Conservation (phyloP, 2,888 invertebrate genomes). For the Orgyia antiqua region DNA sequence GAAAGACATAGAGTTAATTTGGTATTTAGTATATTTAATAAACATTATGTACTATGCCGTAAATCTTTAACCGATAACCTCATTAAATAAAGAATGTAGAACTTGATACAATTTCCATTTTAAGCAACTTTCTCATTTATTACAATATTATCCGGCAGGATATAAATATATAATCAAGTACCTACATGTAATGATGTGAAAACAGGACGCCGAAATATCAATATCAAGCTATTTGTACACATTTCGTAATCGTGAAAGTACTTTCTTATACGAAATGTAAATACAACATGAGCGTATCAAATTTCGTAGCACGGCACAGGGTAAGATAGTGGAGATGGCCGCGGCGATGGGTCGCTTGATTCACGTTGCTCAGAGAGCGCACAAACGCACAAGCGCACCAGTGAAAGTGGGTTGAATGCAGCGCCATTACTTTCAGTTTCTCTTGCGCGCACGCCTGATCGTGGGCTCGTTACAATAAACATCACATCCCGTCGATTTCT, state of each 20-base stretch:
- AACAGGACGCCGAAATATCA: too few species aligned
- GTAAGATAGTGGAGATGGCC: slow-evolving; percentile 22
- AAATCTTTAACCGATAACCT: too few species aligned
- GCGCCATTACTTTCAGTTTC: slow-evolving; percentile 76
- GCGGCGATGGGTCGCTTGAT: slow-evolving; percentile 12
- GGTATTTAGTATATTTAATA: too few species aligned
- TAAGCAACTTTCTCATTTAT: too few species aligned
- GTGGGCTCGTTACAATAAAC: slow-evolving; percentile 74
- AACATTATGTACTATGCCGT: too few species aligned
- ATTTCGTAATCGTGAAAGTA: slow-evolving; percentile 33
- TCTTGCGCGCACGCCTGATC: slow-evolving; percentile 68
- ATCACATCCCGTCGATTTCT: slow-evolving; percentile 76
- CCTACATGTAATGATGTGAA: too few species aligned
- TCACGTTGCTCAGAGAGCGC: slow-evolving; percentile 19
- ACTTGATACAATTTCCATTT: too few species aligned
- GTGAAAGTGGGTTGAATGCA: slow-evolving; percentile 77
- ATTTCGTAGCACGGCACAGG: slow-evolving; percentile 23
- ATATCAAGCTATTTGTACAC: slow-evolving; percentile 17
- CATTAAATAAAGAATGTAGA: too few species aligned
- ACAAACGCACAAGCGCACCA: slow-evolving; percentile 34
- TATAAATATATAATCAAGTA: too few species aligned
- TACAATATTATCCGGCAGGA: too few species aligned
- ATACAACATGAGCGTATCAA: slow-evolving; percentile 21
- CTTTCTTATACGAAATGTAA: slow-evolving; percentile 23
- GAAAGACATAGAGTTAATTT: too few species aligned